Percentiles rank a stretch among this genome's conserved stretches.
Conservation (phyloP, 2,797 vertebrate species). For the Dryobates pubescens region DNA sequence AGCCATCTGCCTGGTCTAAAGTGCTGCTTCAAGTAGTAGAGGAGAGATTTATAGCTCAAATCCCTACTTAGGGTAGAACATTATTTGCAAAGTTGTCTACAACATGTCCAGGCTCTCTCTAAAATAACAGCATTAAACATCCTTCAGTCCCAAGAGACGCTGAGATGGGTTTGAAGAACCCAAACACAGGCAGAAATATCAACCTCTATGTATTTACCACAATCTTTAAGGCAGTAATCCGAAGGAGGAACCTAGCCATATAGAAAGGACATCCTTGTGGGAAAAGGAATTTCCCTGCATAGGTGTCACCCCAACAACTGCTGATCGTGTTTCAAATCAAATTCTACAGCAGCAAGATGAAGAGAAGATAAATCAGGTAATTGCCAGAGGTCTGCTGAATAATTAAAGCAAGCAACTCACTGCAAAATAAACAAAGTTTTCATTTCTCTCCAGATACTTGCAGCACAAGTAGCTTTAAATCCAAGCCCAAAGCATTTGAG, state of each 20-base stretch:
- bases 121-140: background rate
- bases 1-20: background rate
- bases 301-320: background rate
- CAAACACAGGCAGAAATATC: background rate
- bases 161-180: background rate
- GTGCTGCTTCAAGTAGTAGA: background rate
- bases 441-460: background rate
- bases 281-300: background rate
- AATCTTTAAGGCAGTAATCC: background rate
- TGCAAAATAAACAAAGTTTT: conserved; percentile 23
- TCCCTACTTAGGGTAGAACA: background rate
- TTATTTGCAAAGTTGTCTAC: background rate
- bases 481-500: background rate
- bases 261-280: background rate
- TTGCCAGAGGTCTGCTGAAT: conserved; percentile 14
- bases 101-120: background rate
- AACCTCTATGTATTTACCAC: rapidly evolving
- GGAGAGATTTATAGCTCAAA: background rate
- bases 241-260: background rate
- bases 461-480: background rate
- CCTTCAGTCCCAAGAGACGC: background rate
- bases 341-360: background rate
- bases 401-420: background rate
- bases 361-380: background rate
- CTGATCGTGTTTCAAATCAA: background rate